Percentiles rank a stretch among this genome's conserved stretches.
phyloP scores from a whole-genome alignment of 2,888 invertebrate genomes.

The Sisyra nigra region DNA sequence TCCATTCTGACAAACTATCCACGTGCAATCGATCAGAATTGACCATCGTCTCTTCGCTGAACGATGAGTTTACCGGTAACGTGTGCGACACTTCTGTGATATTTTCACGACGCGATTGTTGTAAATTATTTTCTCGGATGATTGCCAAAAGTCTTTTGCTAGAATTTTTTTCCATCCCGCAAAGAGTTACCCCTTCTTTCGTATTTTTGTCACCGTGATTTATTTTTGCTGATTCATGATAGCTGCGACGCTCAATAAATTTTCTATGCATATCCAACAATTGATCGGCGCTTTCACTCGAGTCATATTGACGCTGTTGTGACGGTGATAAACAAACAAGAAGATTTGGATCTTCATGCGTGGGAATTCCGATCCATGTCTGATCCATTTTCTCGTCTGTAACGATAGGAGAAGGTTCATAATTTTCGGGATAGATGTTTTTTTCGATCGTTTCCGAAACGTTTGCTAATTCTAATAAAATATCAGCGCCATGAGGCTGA shows the following conservation, averaged over 20 bases:
- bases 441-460: constrained; percentile 38
- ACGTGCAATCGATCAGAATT: constrained; percentile 19
- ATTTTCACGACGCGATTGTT: constrained; percentile 15
- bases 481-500: constrained; percentile 50
- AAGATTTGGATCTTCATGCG: constrained; percentile 39
- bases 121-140: constrained; percentile 30
- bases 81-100: constrained; percentile 10
- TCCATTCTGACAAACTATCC: constrained; percentile 31
- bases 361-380: constrained; percentile 42
- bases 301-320: constrained; percentile 41
- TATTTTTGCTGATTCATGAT: constrained; percentile 15
- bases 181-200: constrained; percentile 5
- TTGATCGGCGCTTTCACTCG: constrained; percentile 38
- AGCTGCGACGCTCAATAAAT: constrained; percentile 40
- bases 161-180: constrained; percentile 2
- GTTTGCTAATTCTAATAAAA: constrained; percentile 49
- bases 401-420: neutral
- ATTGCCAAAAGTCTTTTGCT: constrained; percentile 44
- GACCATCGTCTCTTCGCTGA: constrained; percentile 8
- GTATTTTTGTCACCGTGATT: constrained; percentile 4
- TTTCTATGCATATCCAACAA: constrained; percentile 53
- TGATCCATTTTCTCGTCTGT: neutral
- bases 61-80: neutral
- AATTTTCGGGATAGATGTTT: neutral
- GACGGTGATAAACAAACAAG: constrained; percentile 58